Percentiles rank a stretch among this genome's conserved stretches.
Evolutionary conservation across 2,888 invertebrate genomes (phyloP).

Genomic region (Siphlonurus alternatus): DNA sequence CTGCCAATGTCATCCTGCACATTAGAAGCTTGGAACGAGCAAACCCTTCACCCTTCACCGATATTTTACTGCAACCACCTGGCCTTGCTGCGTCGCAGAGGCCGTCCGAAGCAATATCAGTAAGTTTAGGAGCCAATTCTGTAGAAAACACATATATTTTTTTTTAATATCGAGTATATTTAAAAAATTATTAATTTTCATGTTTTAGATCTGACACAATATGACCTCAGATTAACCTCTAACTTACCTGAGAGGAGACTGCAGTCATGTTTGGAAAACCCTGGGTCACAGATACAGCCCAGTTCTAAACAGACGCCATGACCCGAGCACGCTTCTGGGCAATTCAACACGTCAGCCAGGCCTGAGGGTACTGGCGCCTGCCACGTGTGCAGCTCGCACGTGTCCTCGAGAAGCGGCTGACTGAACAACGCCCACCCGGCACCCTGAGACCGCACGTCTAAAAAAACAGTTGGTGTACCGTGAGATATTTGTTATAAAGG

Average conservation of each 20-base stretch:
- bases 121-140: neutral
- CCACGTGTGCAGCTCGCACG: neutral
- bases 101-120: neutral
- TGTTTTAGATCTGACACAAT: too few relatives aligned
- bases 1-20: neutral
- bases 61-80: neutral
- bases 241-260: slow-evolving; percentile 8
- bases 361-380: neutral
- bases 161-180: too few relatives aligned
- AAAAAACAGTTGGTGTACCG: too few relatives aligned
- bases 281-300: slow-evolving; percentile 12
- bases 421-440: neutral
- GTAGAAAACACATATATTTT: too few relatives aligned
- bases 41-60: neutral
- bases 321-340: slow-evolving; percentile 11
- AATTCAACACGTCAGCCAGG: slow-evolving; percentile 11
- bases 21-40: neutral
- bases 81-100: neutral
- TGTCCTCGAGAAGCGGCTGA: neutral
- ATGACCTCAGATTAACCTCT: too few relatives aligned
- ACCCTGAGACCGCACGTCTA: neutral
- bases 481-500: too few relatives aligned
- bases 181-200: too few relatives aligned
- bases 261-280: slow-evolving; percentile 11
- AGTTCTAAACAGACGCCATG: slow-evolving; percentile 11